Evolutionary conservation across 2,113 vertebrate species (phyloP).

Genomic region (Pseudonaja textilis): DNA sequence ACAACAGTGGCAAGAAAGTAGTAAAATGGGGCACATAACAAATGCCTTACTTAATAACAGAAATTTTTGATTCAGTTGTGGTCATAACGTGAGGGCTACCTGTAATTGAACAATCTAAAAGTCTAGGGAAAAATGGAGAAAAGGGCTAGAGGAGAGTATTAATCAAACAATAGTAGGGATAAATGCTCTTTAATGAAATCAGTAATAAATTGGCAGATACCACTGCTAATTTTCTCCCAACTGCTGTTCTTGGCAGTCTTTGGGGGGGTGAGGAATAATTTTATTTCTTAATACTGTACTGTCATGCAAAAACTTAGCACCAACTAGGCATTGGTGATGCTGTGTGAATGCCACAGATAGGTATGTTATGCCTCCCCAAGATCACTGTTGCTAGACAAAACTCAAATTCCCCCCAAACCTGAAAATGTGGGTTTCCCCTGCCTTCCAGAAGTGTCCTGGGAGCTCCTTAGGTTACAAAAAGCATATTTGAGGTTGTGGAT

Average conservation of each 20-base stretch:
- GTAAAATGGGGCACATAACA: not conserved
- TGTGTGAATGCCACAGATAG: not conserved
- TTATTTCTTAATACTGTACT: not conserved
- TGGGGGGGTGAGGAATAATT: not conserved
- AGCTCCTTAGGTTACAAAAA: not conserved
- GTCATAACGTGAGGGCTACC: not conserved
- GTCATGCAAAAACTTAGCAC: not conserved
- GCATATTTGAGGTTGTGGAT: not conserved
- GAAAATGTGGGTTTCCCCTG: not conserved
- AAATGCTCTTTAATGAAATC: not conserved
- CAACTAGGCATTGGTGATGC: not conserved
- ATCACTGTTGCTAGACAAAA: not conserved
- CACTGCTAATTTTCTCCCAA: not conserved
- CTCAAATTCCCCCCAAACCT: not conserved
- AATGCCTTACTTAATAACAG: not conserved
- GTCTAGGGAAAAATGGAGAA: not conserved
- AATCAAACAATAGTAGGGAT: not conserved
- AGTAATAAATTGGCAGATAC: not conserved
- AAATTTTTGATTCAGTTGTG: not conserved
- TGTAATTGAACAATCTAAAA: not conserved
- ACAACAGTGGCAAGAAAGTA: not conserved
- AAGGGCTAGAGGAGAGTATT: not conserved
- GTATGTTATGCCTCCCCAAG: not conserved
- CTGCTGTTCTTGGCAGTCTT: not conserved
- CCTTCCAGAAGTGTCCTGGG: not conserved